A percentile compares a stretch with the other conserved stretches of the same genome.
Evolutionary conservation across 1,140 invertebrate species (phyloP).

Genomic region (Rhagoletis pomonella): DNA sequence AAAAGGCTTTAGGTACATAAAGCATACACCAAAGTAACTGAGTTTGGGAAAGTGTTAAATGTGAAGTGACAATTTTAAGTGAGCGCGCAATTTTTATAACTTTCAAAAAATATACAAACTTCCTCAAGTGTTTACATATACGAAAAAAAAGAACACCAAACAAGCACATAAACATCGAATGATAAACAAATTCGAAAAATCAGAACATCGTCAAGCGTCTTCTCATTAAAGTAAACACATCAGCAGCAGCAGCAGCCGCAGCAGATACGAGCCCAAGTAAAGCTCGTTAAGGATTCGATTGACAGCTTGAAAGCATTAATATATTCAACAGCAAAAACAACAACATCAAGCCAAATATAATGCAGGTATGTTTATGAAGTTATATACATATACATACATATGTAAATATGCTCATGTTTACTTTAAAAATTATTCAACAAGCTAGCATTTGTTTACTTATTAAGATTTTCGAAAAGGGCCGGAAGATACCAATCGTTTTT

Average conservation of each 20-base stretch:
- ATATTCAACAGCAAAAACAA: not conserved
- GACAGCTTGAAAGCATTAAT: not conserved
- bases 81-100: not conserved
- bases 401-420: too few relatives aligned
- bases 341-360: not conserved
- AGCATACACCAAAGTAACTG: too few relatives aligned
- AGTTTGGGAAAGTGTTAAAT: not conserved
- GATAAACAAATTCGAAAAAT: constrained; percentile 45
- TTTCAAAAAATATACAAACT: not conserved
- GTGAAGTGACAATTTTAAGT: constrained; percentile 11
- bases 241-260: too few relatives aligned
- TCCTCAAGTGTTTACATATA: not conserved
- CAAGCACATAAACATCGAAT: not conserved
- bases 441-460: not conserved
- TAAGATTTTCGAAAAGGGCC: too few relatives aligned
- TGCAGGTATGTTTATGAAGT: constrained; percentile 27
- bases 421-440: too few relatives aligned
- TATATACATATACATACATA: not conserved
- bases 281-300: constrained; percentile 29
- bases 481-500: too few relatives aligned
- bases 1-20: not conserved
- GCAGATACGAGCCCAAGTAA: not conserved
- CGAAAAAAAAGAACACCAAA: not conserved
- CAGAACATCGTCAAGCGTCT: not conserved
- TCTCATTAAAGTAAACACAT: not conserved